Evolutionary conservation across 1,140 invertebrate genomes (phyloP), one percentile per base, ranked within the genome.

Genomic region (Ceratitis capitata): DNA sequence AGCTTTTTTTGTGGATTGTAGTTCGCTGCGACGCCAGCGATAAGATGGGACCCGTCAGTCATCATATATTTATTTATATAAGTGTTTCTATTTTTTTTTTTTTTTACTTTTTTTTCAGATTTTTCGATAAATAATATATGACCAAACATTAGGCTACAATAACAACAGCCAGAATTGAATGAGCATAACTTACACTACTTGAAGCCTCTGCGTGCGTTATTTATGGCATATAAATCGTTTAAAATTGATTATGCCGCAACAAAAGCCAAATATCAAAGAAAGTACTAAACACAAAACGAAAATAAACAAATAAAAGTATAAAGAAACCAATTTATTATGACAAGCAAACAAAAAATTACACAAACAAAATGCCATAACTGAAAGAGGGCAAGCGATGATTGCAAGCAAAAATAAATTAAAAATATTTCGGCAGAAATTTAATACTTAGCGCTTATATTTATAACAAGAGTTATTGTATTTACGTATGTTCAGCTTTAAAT

Each of bases 161-260:
- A 56, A 0, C 5, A 29, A 29, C 12, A 32, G 23, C 56, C n/a
- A 5, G 1, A 7, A 6, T 26, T 29, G 9, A 4, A 58, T 26
- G 12, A 1, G 4, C 29, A 35, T 29, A 61, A 35, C 61, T 19
- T 32, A n/a, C 61, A 64, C 32, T 6, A n/a, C 3, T 35, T 0
- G 7, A 7, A 23, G n/a, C 19, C 9, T 4, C 7, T 56, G 23
- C 23, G 45, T 2, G 4, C 4, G n/a, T n/a, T n/a, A n/a, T 56
- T 56, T 56, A 56, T 56, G 61, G 58, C 58, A 32, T 16, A 69
- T 69, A 35, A 69, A 69, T 35, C 61, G 61, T 69, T 69, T 69
- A 39, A 61, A 35, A 69, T 69, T 69, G 32, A 69, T 69, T 69
- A 69, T 29, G 32, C 14, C 61, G 61, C 61, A 14, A 19, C 29